Percentiles rank a stretch among this genome's conserved stretches.
Conservation (phyloP, 2,888 invertebrate species). For the Tipula lateralis region DNA sequence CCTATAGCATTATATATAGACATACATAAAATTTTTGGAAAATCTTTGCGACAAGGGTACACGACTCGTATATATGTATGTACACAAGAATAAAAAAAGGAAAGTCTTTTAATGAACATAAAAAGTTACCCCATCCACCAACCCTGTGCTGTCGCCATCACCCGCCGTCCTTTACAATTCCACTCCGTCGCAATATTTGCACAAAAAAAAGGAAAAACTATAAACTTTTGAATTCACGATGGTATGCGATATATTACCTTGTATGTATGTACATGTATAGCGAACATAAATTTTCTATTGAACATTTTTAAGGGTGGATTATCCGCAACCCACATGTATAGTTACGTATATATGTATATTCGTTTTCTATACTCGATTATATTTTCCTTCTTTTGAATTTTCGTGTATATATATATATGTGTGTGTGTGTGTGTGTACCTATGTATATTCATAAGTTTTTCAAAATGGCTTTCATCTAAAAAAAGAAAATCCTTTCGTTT, state of each 20-base stretch:
- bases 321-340: background rate
- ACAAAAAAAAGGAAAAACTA: no score
- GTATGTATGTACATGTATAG: background rate
- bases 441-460: background rate
- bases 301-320: background rate
- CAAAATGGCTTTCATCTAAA: background rate
- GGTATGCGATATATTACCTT: background rate
- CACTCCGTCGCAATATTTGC: background rate
- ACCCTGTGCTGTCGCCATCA: background rate
- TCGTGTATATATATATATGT: background rate
- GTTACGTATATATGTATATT: background rate
- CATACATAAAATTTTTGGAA: background rate
- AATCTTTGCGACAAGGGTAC: background rate
- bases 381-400: background rate
- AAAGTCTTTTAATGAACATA: background rate
- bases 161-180: no score
- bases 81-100: background rate
- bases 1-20: no score
- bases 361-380: background rate
- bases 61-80: no score
- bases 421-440: background rate
- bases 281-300: background rate
- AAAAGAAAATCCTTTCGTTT: background rate
- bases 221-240: background rate
- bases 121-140: background rate